Evolutionary conservation across 37 sponge, comb jelly and placozoan genomes (phyloP).

Genomic region (Axinella damicornis): DNA sequence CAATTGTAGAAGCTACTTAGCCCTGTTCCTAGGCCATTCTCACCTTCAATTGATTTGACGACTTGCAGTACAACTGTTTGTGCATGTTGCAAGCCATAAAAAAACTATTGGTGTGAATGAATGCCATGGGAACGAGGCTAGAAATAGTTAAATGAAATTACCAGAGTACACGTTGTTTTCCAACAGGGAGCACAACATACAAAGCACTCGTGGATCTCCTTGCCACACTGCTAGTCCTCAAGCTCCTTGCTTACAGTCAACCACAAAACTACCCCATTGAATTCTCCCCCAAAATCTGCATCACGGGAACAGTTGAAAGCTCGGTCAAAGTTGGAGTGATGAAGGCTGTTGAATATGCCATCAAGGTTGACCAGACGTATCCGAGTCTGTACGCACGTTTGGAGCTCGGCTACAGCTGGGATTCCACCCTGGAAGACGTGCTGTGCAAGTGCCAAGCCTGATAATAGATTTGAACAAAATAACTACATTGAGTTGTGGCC

Average conservation of each 20-base stretch:
- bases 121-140: no score
- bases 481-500: no score
- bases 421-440: neutral
- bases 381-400: constrained; percentile 57
- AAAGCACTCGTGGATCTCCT: constrained; percentile 19
- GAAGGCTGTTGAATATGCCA: constrained; percentile 47
- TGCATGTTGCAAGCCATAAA: no score
- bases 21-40: no score
- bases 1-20: no score
- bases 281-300: constrained; percentile 28
- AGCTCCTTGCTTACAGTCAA: constrained; percentile 6
- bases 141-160: no score
- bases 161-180: neutral
- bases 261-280: constrained; percentile 8
- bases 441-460: no score
- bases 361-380: constrained; percentile 33
- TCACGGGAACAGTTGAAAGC: constrained; percentile 4
- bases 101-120: no score
- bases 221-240: constrained; percentile 57
- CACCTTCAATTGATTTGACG: no score
- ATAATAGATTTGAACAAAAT: no score
- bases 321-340: constrained; percentile 7
- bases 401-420: constrained; percentile 76
- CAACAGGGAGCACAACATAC: constrained; percentile 21
- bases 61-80: no score